A percentile compares a stretch with the other conserved stretches of the same genome.
These are phyloP conservation scores for Nestor notabilis DNA, from an alignment of 2,113 vertebrate genomes.

Conservation along the genomic window DNA sequence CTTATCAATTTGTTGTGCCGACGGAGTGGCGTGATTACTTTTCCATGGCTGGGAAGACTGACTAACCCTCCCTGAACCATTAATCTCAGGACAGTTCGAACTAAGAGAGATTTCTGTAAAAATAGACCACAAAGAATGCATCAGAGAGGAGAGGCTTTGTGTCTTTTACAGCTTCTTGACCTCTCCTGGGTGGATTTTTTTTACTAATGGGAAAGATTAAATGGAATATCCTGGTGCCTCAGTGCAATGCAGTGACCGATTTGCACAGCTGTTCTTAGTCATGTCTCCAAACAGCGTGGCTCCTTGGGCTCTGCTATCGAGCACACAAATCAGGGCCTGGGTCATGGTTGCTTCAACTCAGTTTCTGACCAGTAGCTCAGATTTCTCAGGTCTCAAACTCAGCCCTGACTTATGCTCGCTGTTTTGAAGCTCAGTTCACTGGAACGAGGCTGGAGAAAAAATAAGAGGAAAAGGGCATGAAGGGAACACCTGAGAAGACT, in stretches of 20 bases:
- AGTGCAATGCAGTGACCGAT: fast-evolving
- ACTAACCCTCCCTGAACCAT: conserved; percentile 7
- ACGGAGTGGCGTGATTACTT: not conserved
- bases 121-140: conserved; percentile 26
- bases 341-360: not conserved
- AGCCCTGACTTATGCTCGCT: not conserved
- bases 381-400: not conserved
- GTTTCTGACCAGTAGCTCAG: not conserved
- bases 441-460: not conserved
- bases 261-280: not conserved
- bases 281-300: not conserved
- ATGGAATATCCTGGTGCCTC: not conserved
- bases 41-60: not conserved
- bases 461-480: not conserved
- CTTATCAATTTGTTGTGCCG: conserved; percentile 25
- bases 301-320: not conserved
- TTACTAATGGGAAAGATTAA: conserved; percentile 32
- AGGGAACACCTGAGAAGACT: not conserved
- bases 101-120: conserved; percentile 22
- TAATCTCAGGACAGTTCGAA: conserved; percentile 38
- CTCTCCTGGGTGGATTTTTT: conserved; percentile 7
- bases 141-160: not conserved
- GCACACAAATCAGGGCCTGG: not conserved
- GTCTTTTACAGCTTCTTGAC: conserved; percentile 39
- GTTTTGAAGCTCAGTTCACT: not conserved